A percentile compares a stretch with the other conserved stretches of the same genome.
phyloP scores from a whole-genome alignment of 2,888 invertebrate genomes.

The Thymelicus acteon region DNA sequence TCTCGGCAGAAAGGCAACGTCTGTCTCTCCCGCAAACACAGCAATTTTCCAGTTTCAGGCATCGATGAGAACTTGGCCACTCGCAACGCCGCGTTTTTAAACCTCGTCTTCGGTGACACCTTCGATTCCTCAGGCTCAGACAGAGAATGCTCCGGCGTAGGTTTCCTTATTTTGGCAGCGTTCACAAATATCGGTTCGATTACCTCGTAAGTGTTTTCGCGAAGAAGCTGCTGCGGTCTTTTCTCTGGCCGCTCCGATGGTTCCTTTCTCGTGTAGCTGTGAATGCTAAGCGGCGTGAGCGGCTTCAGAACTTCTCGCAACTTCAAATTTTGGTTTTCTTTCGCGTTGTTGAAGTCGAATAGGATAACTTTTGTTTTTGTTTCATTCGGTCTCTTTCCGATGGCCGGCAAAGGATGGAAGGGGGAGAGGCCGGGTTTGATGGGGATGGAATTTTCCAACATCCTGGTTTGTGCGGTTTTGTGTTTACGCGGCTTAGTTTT shows the following conservation, averaged over 20 bases:
- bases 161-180: slow-evolving; percentile 55
- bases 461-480: slow-evolving; percentile 72
- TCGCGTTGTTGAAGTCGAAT: slow-evolving; percentile 64
- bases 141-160: slow-evolving; percentile 38
- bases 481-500: slow-evolving; percentile 69
- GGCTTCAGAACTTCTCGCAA: slow-evolving; percentile 73
- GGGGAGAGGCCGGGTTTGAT: slow-evolving; percentile 71
- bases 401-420: slow-evolving; percentile 78
- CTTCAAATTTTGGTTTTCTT: slow-evolving; percentile 53
- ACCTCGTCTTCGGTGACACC: slow-evolving; percentile 71
- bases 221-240: slow-evolving; percentile 67
- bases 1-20: slow-evolving; percentile 57
- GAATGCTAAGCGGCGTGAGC: slow-evolving; percentile 69
- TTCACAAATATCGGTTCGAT: slow-evolving; percentile 71
- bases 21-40: slow-evolving; percentile 71
- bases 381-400: slow-evolving; percentile 67
- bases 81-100: slow-evolving; percentile 73
- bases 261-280: slow-evolving; percentile 60
- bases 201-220: slow-evolving; percentile 80
- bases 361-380: slow-evolving; percentile 73
- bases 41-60: slow-evolving; percentile 74
- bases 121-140: slow-evolving; percentile 46
- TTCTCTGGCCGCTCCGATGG: slow-evolving; percentile 54
- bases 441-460: slow-evolving; percentile 72
- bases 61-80: slow-evolving; percentile 70